Evolutionary conservation across 2,113 vertebrate species (phyloP), one percentile per base, ranked within the genome.

Genomic region (Brienomyrus brachyistius): DNA sequence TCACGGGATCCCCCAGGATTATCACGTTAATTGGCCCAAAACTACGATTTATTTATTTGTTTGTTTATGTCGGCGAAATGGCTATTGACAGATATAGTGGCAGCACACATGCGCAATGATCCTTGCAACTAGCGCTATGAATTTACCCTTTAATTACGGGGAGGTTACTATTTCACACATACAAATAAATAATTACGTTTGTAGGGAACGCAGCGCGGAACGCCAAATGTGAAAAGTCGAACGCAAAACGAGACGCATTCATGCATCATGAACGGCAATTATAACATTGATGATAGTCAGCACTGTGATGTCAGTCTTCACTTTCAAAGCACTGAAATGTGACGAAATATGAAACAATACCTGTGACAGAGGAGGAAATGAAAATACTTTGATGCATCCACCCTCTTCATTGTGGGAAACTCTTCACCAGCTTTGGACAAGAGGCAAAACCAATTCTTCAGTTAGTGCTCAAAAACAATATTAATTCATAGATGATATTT

Each of bases 181-280:
- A 50, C 45, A n/a, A 91, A 91, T 50, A 90, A 45, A 48, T 54
- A 13, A 86, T 90, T 40, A 91, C 66, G n/a, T 56, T 15, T 54
- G 88, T 89, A 62, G 84, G 90, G 91, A 86, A 43, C 83, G 52
- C 56, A 91, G 80, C 62, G 86, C 88, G 2, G 66, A 89, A 82
- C 82, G 90, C 70, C 19, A 89, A 91, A 92, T 85, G 31, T 35
- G 56, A 86, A 89, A 91, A 89, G 70, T 52, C 89, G 89, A 88
- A 91, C 85, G 93, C 92, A 91, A 93, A 87, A 27, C 90, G 92
- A 93, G 92, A 90, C 90, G 86, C 90, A 87, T 87, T 90, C 86
- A 35, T 52, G 87, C 45, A 77, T 87, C 89, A 91, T 92, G 94
- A 93, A 93, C 92, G 94, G 89, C 90, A 94, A 93, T 94, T 92